Base-by-base conservation (phyloP, 1,140 invertebrate species). In the Capitella teleta region DNA sequence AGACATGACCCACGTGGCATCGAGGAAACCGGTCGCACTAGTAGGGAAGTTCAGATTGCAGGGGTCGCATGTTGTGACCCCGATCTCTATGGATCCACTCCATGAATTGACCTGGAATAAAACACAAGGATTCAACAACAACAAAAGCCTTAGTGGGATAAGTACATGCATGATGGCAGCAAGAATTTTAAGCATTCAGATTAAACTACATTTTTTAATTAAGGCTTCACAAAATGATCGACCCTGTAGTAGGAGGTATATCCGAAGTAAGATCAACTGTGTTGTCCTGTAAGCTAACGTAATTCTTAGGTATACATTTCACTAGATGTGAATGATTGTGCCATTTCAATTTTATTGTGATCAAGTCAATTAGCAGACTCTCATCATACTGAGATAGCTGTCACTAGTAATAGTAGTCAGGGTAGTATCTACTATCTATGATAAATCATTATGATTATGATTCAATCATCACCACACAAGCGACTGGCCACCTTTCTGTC, bases 81-180 rank as follows among this genome's bases (percentile, higher is more conserved):
- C 91, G 61, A 94, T 87, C 74, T 92, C 87, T 61, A 95, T 82
- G 55, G 84, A 89, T 21, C 89, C 89, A 70, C 84, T 89, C 87
- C 89, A 93, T 18, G 68, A 66, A 46, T 67, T 68, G 1, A 71
- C 61, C 68, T 71, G 50, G 10, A 1, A 23, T 14, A 24, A 52
- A 14, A n/a, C 45, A 19, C 18, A n/a, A 44, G 30, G 38, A 51
- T 48, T 28, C 26, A 23, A 16, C 19, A 19, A 21, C 23, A 6
- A 18, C 36, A 26, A n/a, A 34, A 34, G n/a, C n/a, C 30, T 34
- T 10, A 34, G 30, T 34, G n/a, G n/a, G 30, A 34, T 34, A 10
- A 34, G 30, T 34, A 34, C 30, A 10, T 10, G 30, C n/a, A 34
- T n/a, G n/a, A 34, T 34, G 30, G 8, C 30, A 12, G 40, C 19